phyloP scores from a whole-genome alignment of 2,113 vertebrate species.

The Dunckerocampus dactyliophorus region DNA sequence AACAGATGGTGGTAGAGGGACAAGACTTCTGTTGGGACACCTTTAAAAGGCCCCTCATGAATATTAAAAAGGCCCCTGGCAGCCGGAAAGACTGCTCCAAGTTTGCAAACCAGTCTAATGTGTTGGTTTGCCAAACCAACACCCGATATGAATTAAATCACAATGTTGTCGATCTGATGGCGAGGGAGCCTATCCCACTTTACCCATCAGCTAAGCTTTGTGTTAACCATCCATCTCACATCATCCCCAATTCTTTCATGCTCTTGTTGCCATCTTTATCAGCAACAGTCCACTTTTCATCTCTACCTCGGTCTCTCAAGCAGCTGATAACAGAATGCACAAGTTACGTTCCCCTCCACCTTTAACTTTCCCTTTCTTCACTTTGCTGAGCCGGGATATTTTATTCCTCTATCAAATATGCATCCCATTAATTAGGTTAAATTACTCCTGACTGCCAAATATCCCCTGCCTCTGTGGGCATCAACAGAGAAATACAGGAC shows the following conservation, averaged over 20 bases:
- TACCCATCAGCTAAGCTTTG: slow-evolving; percentile 85
- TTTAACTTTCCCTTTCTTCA: slow-evolving; percentile 99
- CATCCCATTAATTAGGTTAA: slow-evolving; percentile 83
- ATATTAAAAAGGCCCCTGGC: slow-evolving; percentile 72
- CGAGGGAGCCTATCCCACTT: slow-evolving; percentile 88
- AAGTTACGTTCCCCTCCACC: slow-evolving; percentile 99
- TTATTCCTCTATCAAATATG: slow-evolving; percentile 95
- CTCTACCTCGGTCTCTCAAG: slow-evolving; percentile 69
- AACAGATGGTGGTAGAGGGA: slow-evolving; percentile 31
- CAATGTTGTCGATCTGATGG: slow-evolving; percentile 81
- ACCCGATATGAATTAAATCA: too few species aligned
- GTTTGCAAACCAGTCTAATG: neutral
- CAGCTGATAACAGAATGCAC: slow-evolving; percentile 93
- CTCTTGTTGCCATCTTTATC: slow-evolving; percentile 52
- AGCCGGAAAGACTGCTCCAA: too few species aligned
- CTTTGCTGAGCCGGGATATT: slow-evolving; percentile 99
- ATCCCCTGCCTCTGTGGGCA: slow-evolving; percentile 99
- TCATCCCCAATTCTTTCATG: slow-evolving; percentile 41
- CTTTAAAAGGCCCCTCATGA: slow-evolving; percentile 69
- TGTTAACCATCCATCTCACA: slow-evolving; percentile 91
- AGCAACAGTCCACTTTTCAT: slow-evolving; percentile 18
- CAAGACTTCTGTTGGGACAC: slow-evolving; percentile 38
- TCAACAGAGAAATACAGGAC: slow-evolving; percentile 99
- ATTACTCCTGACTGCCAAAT: slow-evolving; percentile 99
- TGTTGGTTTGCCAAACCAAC: too few species aligned